phyloP scores from a whole-genome alignment of 2,797 vertebrate species.

The Malacoraja senta region DNA sequence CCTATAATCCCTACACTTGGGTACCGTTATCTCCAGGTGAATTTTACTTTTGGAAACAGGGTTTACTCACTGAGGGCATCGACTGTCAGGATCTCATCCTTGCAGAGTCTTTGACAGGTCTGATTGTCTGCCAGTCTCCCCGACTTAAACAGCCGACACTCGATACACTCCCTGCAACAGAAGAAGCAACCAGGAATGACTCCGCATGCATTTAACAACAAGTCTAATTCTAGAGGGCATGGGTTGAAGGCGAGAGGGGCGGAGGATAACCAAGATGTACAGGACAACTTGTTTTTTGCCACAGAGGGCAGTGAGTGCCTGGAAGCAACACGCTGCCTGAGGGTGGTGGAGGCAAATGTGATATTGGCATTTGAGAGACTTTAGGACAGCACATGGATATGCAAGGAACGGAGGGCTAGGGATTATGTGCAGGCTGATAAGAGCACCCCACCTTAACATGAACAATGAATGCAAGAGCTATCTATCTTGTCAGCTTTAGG shows the following conservation, averaged over 20 bases:
- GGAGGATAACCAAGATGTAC: no score
- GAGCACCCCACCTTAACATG: neutral
- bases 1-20: neutral
- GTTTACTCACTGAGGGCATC: conserved; percentile 74
- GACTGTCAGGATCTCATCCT: conserved; percentile 74
- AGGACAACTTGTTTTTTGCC: no score
- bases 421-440: no score
- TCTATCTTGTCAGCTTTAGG: no score
- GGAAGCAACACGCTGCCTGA: no score
- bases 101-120: conserved; percentile 79
- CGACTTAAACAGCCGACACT: conserved; percentile 80
- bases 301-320: no score
- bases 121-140: conserved; percentile 81
- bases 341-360: no score
- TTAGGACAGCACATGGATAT: no score
- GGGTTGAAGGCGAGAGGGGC: no score
- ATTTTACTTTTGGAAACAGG: neutral
- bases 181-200: conserved; percentile 19
- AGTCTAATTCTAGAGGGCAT: no score
- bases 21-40: neutral
- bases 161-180: conserved; percentile 80
- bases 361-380: no score
- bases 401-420: no score
- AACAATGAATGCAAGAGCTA: neutral
- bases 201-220: neutral